Evolutionary conservation across 2,888 invertebrate species (phyloP), one percentile per base, ranked within the genome.

Genomic region (Drosophila subsilvestris): DNA sequence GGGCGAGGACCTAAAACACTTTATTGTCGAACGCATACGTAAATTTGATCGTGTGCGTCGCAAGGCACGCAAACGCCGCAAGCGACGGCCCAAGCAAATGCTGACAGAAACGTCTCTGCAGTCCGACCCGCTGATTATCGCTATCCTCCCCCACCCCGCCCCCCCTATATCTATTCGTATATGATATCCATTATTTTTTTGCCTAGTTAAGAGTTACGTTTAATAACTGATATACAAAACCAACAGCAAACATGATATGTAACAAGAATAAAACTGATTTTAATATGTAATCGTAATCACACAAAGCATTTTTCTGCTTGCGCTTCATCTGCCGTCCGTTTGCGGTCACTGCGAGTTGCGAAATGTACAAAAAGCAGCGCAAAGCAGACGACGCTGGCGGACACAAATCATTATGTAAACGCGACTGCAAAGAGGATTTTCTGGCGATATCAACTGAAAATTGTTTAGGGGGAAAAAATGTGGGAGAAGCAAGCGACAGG

Each of bases 31-130:
- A 58, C 76, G 86, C 51, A 82, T 90, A 50, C 75, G 72, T 71
- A 79, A 81, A 66, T 90, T 89, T 43, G 89, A 90, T 84, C 87
- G 81, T 22, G 17, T 84, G 61, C 88, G 90, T 12, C 89, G 80
- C 54, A 89, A 88, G 75, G 87, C 90, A n/a, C 74, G 79, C n/a
- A 85, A 86, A 55, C 79, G 84, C 27, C 82, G 84, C 50, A 86
- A 82, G 59, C 82, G 70, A 9, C 56, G 63, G 45, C 53, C 69
- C 47, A 69, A 71, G 48, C n/a, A 44, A 22, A 43, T 37, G 9
- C 14, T 37, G n/a, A n/a, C 37, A 2, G 4, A 10, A 3, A 32
- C 32, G 4, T 12, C 32, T 4, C 37, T 14, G 14, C 37, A 14
- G 37, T 37, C 37, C 37, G 7, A n/a, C 37, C 37, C 14, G 5